These are phyloP conservation scores for Bergia puertoricense DNA, from an alignment of 92 coral and sea anemone species.

Conservation along the genomic window DNA sequence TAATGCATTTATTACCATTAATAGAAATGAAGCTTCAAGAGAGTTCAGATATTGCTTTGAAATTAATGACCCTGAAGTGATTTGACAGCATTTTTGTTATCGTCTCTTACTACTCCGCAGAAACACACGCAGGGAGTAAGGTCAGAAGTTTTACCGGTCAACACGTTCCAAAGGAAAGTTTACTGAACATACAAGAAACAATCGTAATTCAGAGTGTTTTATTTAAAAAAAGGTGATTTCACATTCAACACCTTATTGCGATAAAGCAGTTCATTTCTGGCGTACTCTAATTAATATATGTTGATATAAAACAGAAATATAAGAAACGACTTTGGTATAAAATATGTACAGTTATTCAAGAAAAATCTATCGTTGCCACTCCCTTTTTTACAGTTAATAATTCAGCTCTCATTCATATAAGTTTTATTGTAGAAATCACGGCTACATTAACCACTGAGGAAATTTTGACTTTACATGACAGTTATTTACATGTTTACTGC, in stretches of 20 bases:
- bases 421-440: not conserved
- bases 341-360: slow-evolving; percentile 21
- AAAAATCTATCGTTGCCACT: not conserved
- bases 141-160: too few relatives aligned
- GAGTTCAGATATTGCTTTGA: too few relatives aligned
- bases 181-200: not conserved
- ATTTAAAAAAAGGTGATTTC: not conserved
- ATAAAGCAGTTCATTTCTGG: not conserved
- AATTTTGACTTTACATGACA: not conserved
- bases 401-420: not conserved
- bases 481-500: not conserved
- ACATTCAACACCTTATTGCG: not conserved
- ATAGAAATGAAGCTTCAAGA: too few relatives aligned
- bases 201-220: not conserved
- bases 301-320: slow-evolving; percentile 6
- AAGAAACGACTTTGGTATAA: not conserved
- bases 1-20: too few relatives aligned
- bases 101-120: too few relatives aligned
- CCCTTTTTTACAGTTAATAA: not conserved
- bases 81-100: too few relatives aligned
- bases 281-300: too few relatives aligned
- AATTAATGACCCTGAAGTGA: too few relatives aligned
- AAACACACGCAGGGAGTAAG: too few relatives aligned
- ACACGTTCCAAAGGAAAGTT: too few relatives aligned
- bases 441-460: not conserved